phyloP scores from a whole-genome alignment of 64 coral and sea anemone genomes.

The Montipora efflorescens region DNA sequence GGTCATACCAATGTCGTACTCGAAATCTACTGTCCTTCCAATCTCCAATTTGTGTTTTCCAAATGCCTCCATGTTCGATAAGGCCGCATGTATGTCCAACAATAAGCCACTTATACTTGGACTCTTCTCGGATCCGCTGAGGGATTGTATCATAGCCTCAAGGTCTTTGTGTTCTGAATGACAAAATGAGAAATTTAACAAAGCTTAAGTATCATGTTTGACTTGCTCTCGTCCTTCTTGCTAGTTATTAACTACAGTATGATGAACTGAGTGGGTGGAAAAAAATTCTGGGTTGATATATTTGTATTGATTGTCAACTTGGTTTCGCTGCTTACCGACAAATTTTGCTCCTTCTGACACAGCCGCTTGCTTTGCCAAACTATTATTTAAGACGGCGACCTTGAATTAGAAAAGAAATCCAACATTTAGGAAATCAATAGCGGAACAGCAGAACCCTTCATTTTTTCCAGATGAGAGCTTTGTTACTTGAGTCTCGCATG shows the following conservation, averaged over 20 bases:
- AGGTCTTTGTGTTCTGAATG: constrained; percentile 39
- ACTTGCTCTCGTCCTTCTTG: no score
- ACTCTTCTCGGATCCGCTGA: background rate
- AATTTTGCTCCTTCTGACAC: constrained; percentile 32
- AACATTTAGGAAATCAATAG: background rate
- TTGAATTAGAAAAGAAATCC: background rate
- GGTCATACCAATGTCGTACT: constrained; percentile 25
- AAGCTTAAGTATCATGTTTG: no score
- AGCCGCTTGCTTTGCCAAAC: constrained; percentile 32
- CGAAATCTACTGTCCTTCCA: constrained; percentile 57
- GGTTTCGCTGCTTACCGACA: background rate
- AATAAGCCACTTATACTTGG: constrained; percentile 66
- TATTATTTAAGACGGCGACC: constrained; percentile 30
- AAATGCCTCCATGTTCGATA: constrained; percentile 14
- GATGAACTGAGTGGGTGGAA: no score
- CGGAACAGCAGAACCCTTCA: no score
- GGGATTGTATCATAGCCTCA: constrained; percentile 32
- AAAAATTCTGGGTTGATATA: no score
- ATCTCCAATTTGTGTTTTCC: constrained; percentile 41
- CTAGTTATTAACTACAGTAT: no score
- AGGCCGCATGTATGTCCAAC: constrained; percentile 76
- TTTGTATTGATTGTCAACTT: background rate
- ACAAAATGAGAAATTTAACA: background rate
- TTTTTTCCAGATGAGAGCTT: background rate
- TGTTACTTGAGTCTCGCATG: background rate